Base-by-base conservation (phyloP, 2,797 vertebrate genomes). In the Takifugu ocellatus region DNA sequence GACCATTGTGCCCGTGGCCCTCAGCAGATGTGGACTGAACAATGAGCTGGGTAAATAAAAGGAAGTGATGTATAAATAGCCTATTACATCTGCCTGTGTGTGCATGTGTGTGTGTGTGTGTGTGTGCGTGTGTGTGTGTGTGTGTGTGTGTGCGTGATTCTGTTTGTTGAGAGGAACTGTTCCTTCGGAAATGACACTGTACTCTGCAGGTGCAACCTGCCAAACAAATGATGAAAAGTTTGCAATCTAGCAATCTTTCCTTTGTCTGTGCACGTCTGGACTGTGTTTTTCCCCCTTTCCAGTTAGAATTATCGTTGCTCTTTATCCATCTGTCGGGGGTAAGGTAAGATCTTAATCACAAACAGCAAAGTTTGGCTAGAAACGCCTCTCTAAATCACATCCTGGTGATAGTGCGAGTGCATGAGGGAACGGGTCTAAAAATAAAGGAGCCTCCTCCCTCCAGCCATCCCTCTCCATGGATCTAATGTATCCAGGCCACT, bases 11-110 rank as follows among this genome's bases (percentile, higher is more conserved):
- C 82, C 88, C 74, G 69, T 78, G 79, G 70, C 78, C 91, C 89
- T 88, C 79, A 91, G 84, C 88, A 91, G 88, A 91, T 92, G 82
- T 90, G 82, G 77, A 77, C 84, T 84, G 87, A 93, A 93, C 90
- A 92, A 91, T 92, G 82, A 83, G 53, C 78, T 87, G 15, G 85
- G 83, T 93, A 90, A 93, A 92, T 92, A 92, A 88, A 89, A 90
- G 93, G 92, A 94, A 94, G 88, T 88, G 76, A 81, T 54, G 71
- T 91, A 91, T 90, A 88, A 91, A 91, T 91, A 90, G 83, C 80
- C 78, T 63, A 67, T 84, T 82, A 77, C 72, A 65, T 78, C 66
- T 70, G 72, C 76, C 56, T 73, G 75, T 60, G 49, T 69, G 45
- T 61, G 57, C 59, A 53, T 29, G 56, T 73, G 60, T 64, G 61